Evolutionary conservation across 1,140 invertebrate genomes (phyloP).

Genomic region (Orchesella cincta): DNA sequence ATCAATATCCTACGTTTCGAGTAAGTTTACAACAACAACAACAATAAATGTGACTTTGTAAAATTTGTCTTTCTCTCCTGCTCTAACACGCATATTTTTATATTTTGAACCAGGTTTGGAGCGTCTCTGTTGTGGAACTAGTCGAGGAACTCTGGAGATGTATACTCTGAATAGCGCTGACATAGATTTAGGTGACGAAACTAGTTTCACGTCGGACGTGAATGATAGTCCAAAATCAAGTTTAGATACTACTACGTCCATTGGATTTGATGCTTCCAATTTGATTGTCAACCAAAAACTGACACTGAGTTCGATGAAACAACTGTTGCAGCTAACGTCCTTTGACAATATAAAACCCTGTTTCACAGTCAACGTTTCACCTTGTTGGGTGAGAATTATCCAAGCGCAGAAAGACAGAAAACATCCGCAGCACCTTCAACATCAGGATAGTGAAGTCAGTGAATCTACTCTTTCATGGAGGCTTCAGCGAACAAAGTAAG

Average conservation of each 20-base stretch:
- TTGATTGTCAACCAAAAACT: constrained; percentile 64
- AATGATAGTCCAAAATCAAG: background rate
- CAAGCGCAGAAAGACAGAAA: constrained; percentile 83
- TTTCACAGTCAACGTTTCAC: constrained; percentile 84
- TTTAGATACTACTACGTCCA: background rate
- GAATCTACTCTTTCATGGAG: constrained; percentile 81
- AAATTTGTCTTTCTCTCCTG: no score
- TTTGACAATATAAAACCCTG: constrained; percentile 64
- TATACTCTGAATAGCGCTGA: constrained; percentile 57
- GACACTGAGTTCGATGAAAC: constrained; percentile 60
- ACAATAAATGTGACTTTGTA: no score
- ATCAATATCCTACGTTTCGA: constrained; percentile 46
- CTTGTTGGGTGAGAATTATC: constrained; percentile 82
- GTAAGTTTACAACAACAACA: no score
- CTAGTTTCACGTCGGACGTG: no score
- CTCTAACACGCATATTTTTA: no score
- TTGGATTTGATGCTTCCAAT: constrained; percentile 51
- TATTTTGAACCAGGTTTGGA: constrained; percentile 66
- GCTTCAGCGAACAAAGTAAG: constrained; percentile 76
- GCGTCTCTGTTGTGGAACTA: constrained; percentile 77
- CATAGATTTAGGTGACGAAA: constrained; percentile 20
- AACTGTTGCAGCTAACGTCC: constrained; percentile 66
- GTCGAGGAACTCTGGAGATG: constrained; percentile 76
- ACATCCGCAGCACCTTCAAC: constrained; percentile 75
- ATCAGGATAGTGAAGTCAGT: constrained; percentile 68